Base-by-base conservation (phyloP, 2,797 vertebrate genomes). In the Hyperoplus lanceolatus region DNA sequence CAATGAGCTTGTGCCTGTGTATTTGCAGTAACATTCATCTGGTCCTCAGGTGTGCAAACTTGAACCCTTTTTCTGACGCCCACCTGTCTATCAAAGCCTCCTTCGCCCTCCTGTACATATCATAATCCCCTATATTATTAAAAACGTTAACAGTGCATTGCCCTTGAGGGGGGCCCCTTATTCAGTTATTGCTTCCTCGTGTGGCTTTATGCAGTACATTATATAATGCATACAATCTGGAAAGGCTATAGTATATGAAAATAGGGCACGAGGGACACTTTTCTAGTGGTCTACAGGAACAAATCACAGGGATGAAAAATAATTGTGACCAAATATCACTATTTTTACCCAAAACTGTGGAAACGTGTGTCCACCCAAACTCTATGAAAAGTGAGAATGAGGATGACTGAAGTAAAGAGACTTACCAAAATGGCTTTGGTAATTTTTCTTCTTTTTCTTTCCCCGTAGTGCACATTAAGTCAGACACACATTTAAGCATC, bases 151-250 rank as follows among this genome's bases (percentile, higher is more conserved):
- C 85, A 81, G 69, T 9, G 45, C n/a, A 10, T 57, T 73, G 75
- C 83, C 79, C 71, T 29, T 45, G 42, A 80, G 76, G 61, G 4
- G 57, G 87, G 84, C 85, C 87, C 72, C 84, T 66, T 46, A 79
- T 85, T 87, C 74, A 71, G 60, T 84, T 80, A 91, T 86, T 82
- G 79, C 85, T 91, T 91, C 86, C 89, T 87, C 48, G 69, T 85
- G 80, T 79, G 80, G 70, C 81, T 85, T 88, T 75, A 65, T 87
- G 55, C 68, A 73, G 4, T 55, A n/a, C 11, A 58, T 90, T 89
- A 86, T 74, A 61, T 80, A 81, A 84, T 64, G 46, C 49, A 69
- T 16, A 50, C 48, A 61, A 75, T 57, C 62, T 63, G 73, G 51
- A 63, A 48, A 51, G 77, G 50, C 68, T 57, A 12, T 72, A 83